Percentiles rank a stretch among this genome's conserved stretches.
Conservation (phyloP, 2,797 vertebrate genomes). For the Ptychadena robeensis region DNA sequence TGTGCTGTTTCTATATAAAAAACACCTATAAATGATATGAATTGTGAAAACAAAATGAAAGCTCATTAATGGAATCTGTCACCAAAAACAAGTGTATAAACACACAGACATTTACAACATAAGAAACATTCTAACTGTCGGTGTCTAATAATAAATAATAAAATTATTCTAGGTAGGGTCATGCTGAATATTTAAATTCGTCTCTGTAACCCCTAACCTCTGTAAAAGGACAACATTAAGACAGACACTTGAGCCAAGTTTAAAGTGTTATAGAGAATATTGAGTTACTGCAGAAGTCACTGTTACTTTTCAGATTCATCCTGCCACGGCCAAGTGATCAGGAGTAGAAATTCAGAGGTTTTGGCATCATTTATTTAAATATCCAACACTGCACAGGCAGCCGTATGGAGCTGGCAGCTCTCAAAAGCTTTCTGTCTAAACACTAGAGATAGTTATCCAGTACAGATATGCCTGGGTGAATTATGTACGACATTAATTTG, state of each 20-base stretch:
- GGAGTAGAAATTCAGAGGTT: not conserved
- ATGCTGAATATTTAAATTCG: no score
- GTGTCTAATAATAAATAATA: no score
- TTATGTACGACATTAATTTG: not conserved
- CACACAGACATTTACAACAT: no score
- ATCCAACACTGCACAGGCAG: not conserved
- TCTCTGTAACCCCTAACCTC: no score
- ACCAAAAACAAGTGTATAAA: no score
- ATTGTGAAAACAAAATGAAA: no score
- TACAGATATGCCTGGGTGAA: not conserved
- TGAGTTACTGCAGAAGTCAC: not conserved
- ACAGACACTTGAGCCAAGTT: not conserved
- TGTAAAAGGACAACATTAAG: not conserved
- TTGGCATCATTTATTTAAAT: not conserved
- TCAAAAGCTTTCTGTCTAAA: not conserved
- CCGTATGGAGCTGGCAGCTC: not conserved
- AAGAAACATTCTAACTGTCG: no score
- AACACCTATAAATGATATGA: no score
- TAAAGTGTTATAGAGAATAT: not conserved
- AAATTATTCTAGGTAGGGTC: no score
- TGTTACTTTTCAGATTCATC: not conserved
- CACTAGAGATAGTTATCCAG: not conserved
- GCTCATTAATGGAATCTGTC: no score
- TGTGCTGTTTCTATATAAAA: no score
- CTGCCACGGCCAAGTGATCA: not conserved